Conservation (phyloP, 2,888 invertebrate species). For the Ophioninae sp. region DNA sequence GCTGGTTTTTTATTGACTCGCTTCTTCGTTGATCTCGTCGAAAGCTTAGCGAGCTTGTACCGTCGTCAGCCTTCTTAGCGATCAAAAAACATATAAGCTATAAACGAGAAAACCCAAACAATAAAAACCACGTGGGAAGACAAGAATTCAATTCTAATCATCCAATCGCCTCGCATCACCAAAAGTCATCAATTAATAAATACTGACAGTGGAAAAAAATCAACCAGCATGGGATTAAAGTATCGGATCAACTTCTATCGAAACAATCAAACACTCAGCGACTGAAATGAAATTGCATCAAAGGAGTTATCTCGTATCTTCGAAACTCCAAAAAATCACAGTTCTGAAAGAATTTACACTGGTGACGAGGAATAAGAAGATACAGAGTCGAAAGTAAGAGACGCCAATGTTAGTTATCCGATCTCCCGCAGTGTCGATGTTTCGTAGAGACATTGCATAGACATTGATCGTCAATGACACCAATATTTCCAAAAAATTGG, state of each 20-base stretch:
- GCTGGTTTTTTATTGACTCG: neutral
- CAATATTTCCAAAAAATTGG: conserved; percentile 7
- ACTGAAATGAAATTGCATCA: conserved; percentile 15
- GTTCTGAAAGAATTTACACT: conserved; percentile 24
- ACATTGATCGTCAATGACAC: conserved; percentile 31
- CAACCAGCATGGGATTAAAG: conserved; percentile 1
- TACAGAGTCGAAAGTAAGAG: conserved; percentile 29
- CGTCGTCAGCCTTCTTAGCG: neutral
- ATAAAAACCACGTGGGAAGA: neutral
- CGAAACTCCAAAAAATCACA: neutral
- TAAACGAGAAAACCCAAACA: neutral
- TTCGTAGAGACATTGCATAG: neutral
- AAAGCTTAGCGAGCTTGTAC: neutral
- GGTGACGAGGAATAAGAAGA: conserved; percentile 1
- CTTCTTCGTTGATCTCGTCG: neutral
- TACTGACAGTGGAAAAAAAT: neutral
- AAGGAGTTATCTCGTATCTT: neutral
- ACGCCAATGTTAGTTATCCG: conserved; percentile 11
- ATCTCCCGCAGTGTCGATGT: conserved; percentile 19
- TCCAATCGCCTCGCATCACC: neutral
- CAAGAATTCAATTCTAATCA: neutral
- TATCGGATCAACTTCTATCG: neutral
- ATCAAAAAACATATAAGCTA: neutral
- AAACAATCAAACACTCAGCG: neutral
- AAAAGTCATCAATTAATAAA: neutral